These are phyloP conservation scores for Acrocyrtus sp. DNA, from an alignment of 2,888 invertebrate species.

Conservation along the genomic window DNA sequence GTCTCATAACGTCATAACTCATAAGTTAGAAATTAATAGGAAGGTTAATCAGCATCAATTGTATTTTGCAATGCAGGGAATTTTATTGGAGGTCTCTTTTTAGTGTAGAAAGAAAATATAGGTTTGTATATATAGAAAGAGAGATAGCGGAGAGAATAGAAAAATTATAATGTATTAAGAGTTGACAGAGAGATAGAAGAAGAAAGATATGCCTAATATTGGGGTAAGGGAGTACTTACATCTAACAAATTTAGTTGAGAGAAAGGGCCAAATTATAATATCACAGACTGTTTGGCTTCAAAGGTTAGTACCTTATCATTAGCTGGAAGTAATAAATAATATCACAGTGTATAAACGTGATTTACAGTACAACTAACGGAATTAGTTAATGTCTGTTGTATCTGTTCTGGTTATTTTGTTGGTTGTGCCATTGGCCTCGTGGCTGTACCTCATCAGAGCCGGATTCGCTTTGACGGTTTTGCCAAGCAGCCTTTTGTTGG, in stretches of 20 bases:
- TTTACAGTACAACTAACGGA: background rate
- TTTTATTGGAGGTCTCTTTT: constrained; percentile 22
- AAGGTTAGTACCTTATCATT: constrained; percentile 10
- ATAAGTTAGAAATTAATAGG: too few relatives aligned
- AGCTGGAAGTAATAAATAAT: constrained; percentile 38
- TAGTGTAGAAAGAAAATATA: constrained; percentile 8
- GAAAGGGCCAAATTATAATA: constrained; percentile 20
- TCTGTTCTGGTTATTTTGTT: constrained; percentile 8
- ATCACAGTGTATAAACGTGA: constrained; percentile 10
- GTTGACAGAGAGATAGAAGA: constrained; percentile 2
- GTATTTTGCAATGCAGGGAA: constrained; percentile 45
- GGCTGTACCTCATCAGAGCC: background rate
- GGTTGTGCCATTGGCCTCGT: constrained; percentile 6
- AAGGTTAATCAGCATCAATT: too few relatives aligned
- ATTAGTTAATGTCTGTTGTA: constrained; percentile 7
- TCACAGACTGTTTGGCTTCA: constrained; percentile 34
- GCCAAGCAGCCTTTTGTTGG: constrained; percentile 13
- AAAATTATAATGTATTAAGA: constrained; percentile 1
- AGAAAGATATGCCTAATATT: too few relatives aligned
- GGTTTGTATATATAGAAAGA: constrained; percentile 17
- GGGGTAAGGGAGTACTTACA: background rate
- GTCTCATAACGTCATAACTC: too few relatives aligned
- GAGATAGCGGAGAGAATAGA: background rate
- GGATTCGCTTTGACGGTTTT: constrained; percentile 13
- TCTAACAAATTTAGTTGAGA: background rate